Evolutionary conservation across 2,113 vertebrate species (phyloP).

Genomic region (Tragelaphus buxtoni): DNA sequence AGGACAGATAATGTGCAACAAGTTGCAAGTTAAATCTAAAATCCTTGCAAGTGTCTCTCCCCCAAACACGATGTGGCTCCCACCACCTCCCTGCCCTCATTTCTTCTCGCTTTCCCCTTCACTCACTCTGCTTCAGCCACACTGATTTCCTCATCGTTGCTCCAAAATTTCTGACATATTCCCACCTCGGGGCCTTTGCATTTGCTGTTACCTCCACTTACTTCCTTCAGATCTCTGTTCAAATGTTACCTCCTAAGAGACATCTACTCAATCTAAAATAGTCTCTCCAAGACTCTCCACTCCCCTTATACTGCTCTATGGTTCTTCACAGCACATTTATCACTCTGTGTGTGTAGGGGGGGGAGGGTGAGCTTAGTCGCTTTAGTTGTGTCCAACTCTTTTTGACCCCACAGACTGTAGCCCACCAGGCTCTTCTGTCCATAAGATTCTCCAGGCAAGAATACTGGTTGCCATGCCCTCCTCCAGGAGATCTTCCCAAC

Average conservation of each 20-base stretch:
- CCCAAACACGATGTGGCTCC: neutral
- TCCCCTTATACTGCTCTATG: neutral
- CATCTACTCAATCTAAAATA: neutral
- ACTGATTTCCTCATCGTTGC: neutral
- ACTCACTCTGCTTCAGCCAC: neutral
- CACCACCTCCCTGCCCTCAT: neutral
- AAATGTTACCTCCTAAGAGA: neutral
- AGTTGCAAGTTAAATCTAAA: neutral
- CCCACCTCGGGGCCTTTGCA: neutral
- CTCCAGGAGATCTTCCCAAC: neutral
- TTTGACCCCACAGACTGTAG: neutral
- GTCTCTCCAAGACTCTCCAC: neutral
- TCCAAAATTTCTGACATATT: neutral
- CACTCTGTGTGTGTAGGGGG: neutral
- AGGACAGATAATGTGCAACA: neutral
- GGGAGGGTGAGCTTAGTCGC: neutral
- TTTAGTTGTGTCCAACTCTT: neutral
- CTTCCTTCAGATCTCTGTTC: neutral
- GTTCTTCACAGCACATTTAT: neutral
- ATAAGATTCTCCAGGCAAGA: neutral
- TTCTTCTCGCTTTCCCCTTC: rapidly evolving
- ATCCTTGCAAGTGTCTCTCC: neutral
- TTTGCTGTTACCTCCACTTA: neutral
- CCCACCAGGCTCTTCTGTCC: neutral
- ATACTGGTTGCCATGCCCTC: neutral